phyloP scores from a whole-genome alignment of 2,113 vertebrate genomes.

The Atrichornis clamosus region DNA sequence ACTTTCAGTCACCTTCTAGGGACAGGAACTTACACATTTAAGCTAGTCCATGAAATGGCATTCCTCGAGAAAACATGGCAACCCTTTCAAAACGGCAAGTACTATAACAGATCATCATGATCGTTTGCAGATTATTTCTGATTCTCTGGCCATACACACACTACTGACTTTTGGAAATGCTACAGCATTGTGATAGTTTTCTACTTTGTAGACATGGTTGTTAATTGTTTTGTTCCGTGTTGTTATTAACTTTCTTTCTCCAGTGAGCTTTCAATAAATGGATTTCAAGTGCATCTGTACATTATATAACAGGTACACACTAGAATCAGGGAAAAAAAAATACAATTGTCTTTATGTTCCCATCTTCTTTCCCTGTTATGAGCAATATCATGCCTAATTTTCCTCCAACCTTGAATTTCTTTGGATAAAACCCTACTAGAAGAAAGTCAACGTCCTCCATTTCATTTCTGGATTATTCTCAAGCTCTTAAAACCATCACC shows the following conservation, averaged over 20 bases:
- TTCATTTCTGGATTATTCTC: not conserved
- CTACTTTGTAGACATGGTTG: rapidly evolving
- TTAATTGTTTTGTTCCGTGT: not conserved
- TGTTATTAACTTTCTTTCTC: not conserved
- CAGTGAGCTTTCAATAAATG: not conserved
- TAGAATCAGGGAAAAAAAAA: not conserved
- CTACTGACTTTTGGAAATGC: not conserved
- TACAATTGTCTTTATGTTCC: not conserved
- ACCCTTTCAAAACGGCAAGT: not conserved
- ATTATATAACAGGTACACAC: not conserved
- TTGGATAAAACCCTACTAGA: not conserved
- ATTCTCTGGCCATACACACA: not conserved
- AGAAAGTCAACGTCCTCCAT: not conserved
- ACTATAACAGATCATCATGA: not conserved
- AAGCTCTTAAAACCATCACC: not conserved
- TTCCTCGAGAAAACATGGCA: not conserved
- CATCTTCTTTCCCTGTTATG: not conserved
- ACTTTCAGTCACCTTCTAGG: not conserved
- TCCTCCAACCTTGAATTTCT: not conserved
- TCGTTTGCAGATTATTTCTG: not conserved
- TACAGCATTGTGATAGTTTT: not conserved
- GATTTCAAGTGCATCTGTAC: not conserved
- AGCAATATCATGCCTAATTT: not conserved
- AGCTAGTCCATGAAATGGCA: not conserved
- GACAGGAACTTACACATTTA: not conserved